Evolutionary conservation across 2,113 vertebrate genomes (phyloP), one percentile per base, ranked within the genome.

Genomic region (Chamaetylas fuelleborni): DNA sequence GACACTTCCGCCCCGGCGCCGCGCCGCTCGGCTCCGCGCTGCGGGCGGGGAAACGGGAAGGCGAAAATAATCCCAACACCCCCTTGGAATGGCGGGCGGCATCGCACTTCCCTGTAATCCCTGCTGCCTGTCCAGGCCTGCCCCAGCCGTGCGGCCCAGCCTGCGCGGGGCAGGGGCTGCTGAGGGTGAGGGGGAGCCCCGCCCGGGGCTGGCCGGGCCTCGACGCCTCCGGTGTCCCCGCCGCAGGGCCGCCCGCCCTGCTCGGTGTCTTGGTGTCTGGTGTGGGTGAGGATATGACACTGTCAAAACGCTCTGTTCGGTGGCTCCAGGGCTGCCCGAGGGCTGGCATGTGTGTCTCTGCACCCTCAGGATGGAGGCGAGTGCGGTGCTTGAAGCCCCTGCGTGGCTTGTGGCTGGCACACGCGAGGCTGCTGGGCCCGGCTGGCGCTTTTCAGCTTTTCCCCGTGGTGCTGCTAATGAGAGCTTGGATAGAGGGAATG

Each of bases 1-100:
- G 53, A 72, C 60, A 51, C 86, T 92, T 90, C 82, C 93, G 90
- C 82, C 82, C 51, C 72, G 77, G 82, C 90, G 81, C 81, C 38
- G 78, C 71, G 4, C 65, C 74, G 47, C 67, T 72, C 48, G n/a
- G 33, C 38, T 8, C 58, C 57, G 48, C 54, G 40, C 69, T 65
- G 58, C 81, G 69, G 69, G 81, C 60, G 61, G 53, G 53, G 83
- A 67, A 77, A 86, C 83, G 62, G 72, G 61, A 67, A 43, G 53
- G 62, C 26, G 62, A 60, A 24, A 61, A 20, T 53, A 14, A 61
- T 53, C 73, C 54, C 54, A 12, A 28, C 14, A 70, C n/a, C 54
- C 38, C 25, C 23, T 12, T 24, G 64, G 38, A 53, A 53, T 3
- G 47, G 45, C 33, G 28, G 6, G 62, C 12, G 38, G 56, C 65